Evolutionary conservation across 35 echinoderm and acorn worm species (phyloP).

Genomic region (Apostichopus parvimensis): DNA sequence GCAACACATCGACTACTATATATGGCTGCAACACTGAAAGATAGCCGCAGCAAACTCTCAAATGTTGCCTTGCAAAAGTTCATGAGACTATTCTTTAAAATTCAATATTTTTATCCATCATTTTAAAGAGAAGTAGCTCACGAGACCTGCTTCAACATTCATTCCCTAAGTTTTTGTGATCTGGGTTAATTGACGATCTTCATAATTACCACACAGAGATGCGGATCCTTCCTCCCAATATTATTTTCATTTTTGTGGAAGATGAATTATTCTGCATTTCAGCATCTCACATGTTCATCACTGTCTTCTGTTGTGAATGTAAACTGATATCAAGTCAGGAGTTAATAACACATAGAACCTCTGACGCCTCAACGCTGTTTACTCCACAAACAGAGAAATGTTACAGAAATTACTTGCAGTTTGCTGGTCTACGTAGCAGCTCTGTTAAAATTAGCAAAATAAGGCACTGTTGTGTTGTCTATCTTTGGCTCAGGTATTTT

Average conservation of each 20-base stretch:
- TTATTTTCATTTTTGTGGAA: neutral
- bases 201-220: no score
- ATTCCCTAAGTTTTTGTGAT: no score
- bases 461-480: neutral
- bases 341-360: neutral
- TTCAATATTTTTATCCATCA: no score
- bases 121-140: no score
- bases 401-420: neutral
- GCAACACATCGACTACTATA: no score
- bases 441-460: neutral
- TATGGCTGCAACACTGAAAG: no score
- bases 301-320: neutral
- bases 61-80: no score
- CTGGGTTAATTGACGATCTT: no score
- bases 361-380: neutral
- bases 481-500: neutral
- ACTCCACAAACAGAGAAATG: neutral
- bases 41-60: no score
- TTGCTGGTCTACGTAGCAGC: neutral
- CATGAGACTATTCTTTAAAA: no score
- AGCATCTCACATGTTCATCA: neutral
- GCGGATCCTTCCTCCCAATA: no score
- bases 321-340: neutral
- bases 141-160: no score
- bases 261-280: neutral